Evolutionary conservation across 2,797 vertebrate genomes (phyloP), one percentile per base, ranked within the genome.

Genomic region (Thaleichthys pacificus): DNA sequence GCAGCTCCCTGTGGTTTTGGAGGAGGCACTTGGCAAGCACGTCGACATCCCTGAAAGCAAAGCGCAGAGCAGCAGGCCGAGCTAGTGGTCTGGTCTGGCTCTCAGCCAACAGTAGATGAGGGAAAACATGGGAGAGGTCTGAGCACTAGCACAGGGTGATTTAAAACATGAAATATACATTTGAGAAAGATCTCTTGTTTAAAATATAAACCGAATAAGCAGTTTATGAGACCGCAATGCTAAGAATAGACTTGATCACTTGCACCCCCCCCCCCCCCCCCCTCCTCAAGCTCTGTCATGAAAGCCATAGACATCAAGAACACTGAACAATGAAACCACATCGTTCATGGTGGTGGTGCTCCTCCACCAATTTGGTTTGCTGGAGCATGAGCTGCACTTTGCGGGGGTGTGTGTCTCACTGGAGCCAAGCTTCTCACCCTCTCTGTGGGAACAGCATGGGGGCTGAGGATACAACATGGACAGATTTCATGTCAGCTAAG

Each of bases 381-480:
- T n/a, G 82, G 71, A 80, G 77, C 47, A 73, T 61, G 66, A 80
- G 81, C 82, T 72, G 72, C 76, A 80, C 83, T 79, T 76, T 82
- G 84, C 88, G 79, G 85, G 78, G 78, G 89, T 68, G 85, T 69
- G 79, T 78, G 68, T 82, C 74, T 66, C 77, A 49, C 71, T 30
- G 68, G 70, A 80, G 73, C 38, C 75, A 72, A 71, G 72, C 26
- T 82, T 77, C 61, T 17, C 62, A 71, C 80, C 74, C 77, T 51
- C 63, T 51, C 19, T 60, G 69, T 26, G 15, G 14, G 54, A 76
- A 35, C 67, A 73, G 67, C 67, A 57, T 79, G 32, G 66, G 77
- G 64, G 73, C 76, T 76, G 72, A 78, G 71, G 70, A 71, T 56
- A 74, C 77, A 73, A 38, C 69, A 73, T 66, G 71, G 73, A 76